These are phyloP conservation scores for Podotricha telesiphe DNA, from an alignment of 2,888 invertebrate genomes.

Conservation along the genomic window DNA sequence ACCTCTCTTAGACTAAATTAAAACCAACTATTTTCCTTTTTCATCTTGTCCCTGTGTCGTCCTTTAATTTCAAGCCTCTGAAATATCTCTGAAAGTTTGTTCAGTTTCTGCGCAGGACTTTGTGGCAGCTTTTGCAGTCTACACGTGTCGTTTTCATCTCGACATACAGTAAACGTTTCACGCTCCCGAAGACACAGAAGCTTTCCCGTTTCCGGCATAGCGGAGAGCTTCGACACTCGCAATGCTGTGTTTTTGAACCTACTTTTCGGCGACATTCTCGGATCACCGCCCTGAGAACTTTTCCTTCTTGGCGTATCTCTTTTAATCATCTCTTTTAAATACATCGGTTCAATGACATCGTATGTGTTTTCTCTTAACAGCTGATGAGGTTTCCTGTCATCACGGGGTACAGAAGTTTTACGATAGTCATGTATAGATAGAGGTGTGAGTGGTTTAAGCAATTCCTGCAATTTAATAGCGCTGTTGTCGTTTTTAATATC, in stretches of 20 bases:
- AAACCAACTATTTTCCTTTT: conserved; percentile 80
- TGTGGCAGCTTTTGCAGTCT: conserved; percentile 62
- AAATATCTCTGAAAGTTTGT: conserved; percentile 74
- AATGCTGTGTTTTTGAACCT: conserved; percentile 75
- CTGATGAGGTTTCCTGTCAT: conserved; percentile 63
- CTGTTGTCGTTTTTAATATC: conserved; percentile 61
- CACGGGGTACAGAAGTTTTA: conserved; percentile 55
- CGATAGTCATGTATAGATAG: conserved; percentile 64
- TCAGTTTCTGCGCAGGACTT: conserved; percentile 66
- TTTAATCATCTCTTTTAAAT: conserved; percentile 59
- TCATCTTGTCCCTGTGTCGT: conserved; percentile 69
- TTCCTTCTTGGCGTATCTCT: conserved; percentile 39
- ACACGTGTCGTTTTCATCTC: conserved; percentile 57
- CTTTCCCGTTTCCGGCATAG: conserved; percentile 74
- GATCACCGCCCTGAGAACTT: conserved; percentile 39
- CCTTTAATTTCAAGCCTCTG: conserved; percentile 73
- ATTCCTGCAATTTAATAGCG: conserved; percentile 62
- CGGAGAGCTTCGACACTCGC: conserved; percentile 68
- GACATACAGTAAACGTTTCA: conserved; percentile 59
- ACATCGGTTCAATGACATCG: conserved; percentile 74
- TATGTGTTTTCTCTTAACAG: conserved; percentile 76
- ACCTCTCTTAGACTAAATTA: conserved; percentile 46
- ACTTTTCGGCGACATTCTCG: conserved; percentile 67
- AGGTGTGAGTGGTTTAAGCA: conserved; percentile 74
- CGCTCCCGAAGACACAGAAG: conserved; percentile 69